phyloP scores from a whole-genome alignment of 2,113 vertebrate species.

The Oryzias woworae region DNA sequence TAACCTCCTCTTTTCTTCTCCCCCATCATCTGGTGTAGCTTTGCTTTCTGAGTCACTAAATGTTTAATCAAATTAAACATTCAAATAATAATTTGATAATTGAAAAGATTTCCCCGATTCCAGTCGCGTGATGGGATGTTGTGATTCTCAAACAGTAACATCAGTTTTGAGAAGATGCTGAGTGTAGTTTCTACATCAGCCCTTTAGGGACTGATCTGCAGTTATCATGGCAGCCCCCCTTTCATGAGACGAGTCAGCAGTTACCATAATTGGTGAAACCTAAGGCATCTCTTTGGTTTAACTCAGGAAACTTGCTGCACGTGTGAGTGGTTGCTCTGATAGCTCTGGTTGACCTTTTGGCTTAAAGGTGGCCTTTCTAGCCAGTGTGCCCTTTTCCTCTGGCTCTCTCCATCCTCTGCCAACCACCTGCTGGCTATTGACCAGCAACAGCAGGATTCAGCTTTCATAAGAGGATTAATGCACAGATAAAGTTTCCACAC shows the following conservation, averaged over 20 bases:
- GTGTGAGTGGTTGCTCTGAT: constrained; percentile 22
- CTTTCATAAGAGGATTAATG: constrained; percentile 53
- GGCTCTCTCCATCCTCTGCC: constrained; percentile 17
- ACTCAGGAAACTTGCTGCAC: constrained; percentile 4
- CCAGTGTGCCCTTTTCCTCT: constrained; percentile 42
- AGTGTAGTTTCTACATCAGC: too few relatives aligned
- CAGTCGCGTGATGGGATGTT: too few relatives aligned
- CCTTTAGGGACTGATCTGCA: too few relatives aligned
- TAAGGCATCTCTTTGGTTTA: constrained; percentile 9
- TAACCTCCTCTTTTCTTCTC: too few relatives aligned
- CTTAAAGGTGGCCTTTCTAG: constrained; percentile 39
- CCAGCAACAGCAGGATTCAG: constrained; percentile 48
- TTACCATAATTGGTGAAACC: constrained; percentile 33
- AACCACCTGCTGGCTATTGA: constrained; percentile 56
- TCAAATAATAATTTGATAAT: too few relatives aligned
- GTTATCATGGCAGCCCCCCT: background rate
- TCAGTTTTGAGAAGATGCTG: too few relatives aligned
- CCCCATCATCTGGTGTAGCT: too few relatives aligned
- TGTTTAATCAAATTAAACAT: too few relatives aligned
- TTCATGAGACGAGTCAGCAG: constrained; percentile 8
- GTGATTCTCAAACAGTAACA: too few relatives aligned
- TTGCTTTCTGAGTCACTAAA: too few relatives aligned
- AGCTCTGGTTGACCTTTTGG: constrained; percentile 52
- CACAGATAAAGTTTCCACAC: constrained; percentile 49
- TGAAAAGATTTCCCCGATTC: too few relatives aligned